A percentile compares a stretch with the other conserved stretches of the same genome.
phyloP scores from a whole-genome alignment of 2,888 invertebrate genomes.

The Physocephala rufipes region DNA sequence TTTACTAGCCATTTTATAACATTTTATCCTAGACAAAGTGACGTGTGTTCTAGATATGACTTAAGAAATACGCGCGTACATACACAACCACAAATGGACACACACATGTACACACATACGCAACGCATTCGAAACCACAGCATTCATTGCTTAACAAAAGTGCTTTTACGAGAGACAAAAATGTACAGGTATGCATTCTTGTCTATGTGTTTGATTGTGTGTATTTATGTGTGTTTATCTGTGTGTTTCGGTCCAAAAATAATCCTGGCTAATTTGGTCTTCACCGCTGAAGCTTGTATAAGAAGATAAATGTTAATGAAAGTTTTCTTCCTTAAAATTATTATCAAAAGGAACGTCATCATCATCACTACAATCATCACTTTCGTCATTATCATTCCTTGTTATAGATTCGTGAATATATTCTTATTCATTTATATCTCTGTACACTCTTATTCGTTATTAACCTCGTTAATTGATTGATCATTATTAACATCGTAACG shows the following conservation, averaged over 20 bases:
- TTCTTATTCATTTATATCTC: no score
- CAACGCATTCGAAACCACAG: background rate
- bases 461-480: background rate
- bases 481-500: background rate
- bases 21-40: conserved; percentile 36
- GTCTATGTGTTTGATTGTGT: no score
- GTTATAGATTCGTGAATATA: no score
- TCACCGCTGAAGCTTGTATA: background rate
- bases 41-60: conserved; percentile 39
- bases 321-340: background rate
- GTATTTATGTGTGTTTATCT: background rate
- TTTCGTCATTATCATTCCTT: conserved; percentile 5
- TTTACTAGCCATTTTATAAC: conserved; percentile 8
- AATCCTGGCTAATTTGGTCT: no score
- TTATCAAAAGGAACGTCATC: conserved; percentile 7
- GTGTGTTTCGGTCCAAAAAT: background rate
- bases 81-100: conserved; percentile 14
- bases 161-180: conserved; percentile 11
- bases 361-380: conserved; percentile 2
- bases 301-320: background rate
- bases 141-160: conserved; percentile 29
- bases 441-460: no score
- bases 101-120: conserved; percentile 16
- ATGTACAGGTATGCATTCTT: no score
- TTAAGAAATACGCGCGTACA: conserved; percentile 28